Base-by-base conservation (phyloP, 2,797 vertebrate genomes). In the Betta splendens region DNA sequence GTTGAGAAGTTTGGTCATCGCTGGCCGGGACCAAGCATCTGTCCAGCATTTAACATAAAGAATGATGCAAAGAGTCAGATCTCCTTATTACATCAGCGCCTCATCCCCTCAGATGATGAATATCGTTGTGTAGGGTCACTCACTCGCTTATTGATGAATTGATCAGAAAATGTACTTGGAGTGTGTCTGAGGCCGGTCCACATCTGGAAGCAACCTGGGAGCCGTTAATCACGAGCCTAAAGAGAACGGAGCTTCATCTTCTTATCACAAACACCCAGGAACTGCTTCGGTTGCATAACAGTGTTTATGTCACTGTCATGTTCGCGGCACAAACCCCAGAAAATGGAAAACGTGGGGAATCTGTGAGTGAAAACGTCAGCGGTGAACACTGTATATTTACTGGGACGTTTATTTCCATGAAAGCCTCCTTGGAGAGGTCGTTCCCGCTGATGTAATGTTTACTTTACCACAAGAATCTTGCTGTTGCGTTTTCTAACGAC, bases 121-220 rank as follows among this genome's bases (percentile, higher is more conserved):
- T 80, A 28, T 72, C 76, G 76, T 81, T 49, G 7, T 45, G 51
- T 55, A 40, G 71, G 68, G 77, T 81, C n/a, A n/a, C n/a, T n/a
- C 63, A 36, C 61, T 59, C 35, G 60, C 73, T 83, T 77, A 62
- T 67, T 71, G 47, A 47, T 58, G 64, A 63, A 56, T 55, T 79
- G 72, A 81, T 88, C 33, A 75, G 69, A 75, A 70, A 84, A 60
- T 74, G 1, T 36, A 49, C 9, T 79, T 31, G 11, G 49, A 22
- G 42, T 43, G 47, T 48, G 46, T 64, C 33, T 48, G 55, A 57
- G 55, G 51, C 79, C 44, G 72, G 69, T 45, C 54, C 68, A 87
- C 86, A 90, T 91, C 88, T 90, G 89, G 85, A 77, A 32, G 48
- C 79, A 86, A 84, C 86, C 79, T 85, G 84, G 68, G 47, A 45